phyloP scores from a whole-genome alignment of 2,113 vertebrate genomes.

The Nerophis ophidion region DNA sequence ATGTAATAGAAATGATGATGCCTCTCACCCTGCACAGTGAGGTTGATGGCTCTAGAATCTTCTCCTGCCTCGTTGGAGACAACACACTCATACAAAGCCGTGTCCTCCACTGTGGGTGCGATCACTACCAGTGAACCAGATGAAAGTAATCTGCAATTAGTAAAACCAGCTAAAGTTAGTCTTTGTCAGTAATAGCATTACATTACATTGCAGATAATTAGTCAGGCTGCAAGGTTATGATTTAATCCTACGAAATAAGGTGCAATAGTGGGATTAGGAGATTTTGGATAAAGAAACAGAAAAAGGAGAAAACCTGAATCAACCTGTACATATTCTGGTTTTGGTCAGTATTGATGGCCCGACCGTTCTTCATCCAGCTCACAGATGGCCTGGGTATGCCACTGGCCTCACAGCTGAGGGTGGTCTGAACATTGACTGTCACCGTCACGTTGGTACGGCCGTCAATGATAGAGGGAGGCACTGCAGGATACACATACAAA shows the following conservation, averaged over 20 bases:
- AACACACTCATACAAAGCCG: slow-evolving; percentile 82
- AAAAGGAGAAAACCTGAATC: slow-evolving; percentile 55
- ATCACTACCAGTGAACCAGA: slow-evolving; percentile 91
- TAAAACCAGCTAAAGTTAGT: neutral
- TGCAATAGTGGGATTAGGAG: neutral
- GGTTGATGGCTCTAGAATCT: slow-evolving; percentile 72
- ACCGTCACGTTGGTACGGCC: slow-evolving; percentile 79
- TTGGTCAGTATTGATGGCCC: slow-evolving; percentile 81
- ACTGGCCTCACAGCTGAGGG: slow-evolving; percentile 83
- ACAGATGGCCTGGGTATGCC: slow-evolving; percentile 87
- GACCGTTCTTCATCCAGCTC: slow-evolving; percentile 83
- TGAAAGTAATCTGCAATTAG: slow-evolving; percentile 77
- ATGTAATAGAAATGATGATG: neutral
- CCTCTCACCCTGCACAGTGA: slow-evolving; percentile 82
- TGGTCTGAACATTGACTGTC: slow-evolving; percentile 88
- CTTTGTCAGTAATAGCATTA: neutral
- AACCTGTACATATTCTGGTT: slow-evolving; percentile 96
- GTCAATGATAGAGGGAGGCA: slow-evolving; percentile 77
- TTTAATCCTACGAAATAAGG: neutral
- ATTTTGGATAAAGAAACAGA: slow-evolving; percentile 33
- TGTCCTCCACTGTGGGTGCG: slow-evolving; percentile 89
- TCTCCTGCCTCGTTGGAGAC: slow-evolving; percentile 85
- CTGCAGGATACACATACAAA: slow-evolving; percentile 56
- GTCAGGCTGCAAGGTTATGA: neutral
- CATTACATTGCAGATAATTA: neutral